Base-by-base conservation (phyloP, 2,113 vertebrate genomes). In the Orthonyx spaldingii region DNA sequence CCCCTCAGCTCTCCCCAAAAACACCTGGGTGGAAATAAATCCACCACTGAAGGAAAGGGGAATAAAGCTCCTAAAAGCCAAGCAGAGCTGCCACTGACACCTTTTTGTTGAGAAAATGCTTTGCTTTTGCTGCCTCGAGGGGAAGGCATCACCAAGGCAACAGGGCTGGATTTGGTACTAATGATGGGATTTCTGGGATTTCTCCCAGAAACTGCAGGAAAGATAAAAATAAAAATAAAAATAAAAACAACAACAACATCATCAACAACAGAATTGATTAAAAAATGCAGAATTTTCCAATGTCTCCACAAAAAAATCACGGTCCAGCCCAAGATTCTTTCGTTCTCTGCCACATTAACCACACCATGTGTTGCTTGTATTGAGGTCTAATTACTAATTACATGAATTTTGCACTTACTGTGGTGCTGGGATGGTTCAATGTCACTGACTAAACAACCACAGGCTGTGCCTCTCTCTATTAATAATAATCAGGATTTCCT, bases 311-410 rank as follows among this genome's bases (percentile, higher is more conserved):
- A 39, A 23, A n/a, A 84, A 77, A 13, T 3, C 8, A 2, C 0
- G 17, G 13, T 23, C 15, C 30, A 60, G 44, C 41, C 33, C 11
- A 7, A 37, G 26, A n/a, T 68, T 41, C 47, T 77, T 42, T 61
- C 26, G 21, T 27, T 52, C 49, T 22, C 47, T 76, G 39, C n/a
- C 63, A 50, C n/a, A 32, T n/a, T 9, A 41, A 50, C 4, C 57
- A 17, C 16, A 10, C 2, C n/a, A 3, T 3, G 15, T 2, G 2
- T 9, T 18, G 9, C 16, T 57, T 63, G 14, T 11, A 18, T 5
- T 24, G 66, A 28, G 28, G 35, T 30, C 9, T 50, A 44, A 52
- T 26, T 2, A 2, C 4, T 8, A 41, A 32, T 37, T 11, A 7
- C 16, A 32, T 21, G 18, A 26, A 55, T 35, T 72, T n/a, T 59